phyloP scores from a whole-genome alignment of 1,140 invertebrate genomes.

The Pachypeltis micranthus region DNA sequence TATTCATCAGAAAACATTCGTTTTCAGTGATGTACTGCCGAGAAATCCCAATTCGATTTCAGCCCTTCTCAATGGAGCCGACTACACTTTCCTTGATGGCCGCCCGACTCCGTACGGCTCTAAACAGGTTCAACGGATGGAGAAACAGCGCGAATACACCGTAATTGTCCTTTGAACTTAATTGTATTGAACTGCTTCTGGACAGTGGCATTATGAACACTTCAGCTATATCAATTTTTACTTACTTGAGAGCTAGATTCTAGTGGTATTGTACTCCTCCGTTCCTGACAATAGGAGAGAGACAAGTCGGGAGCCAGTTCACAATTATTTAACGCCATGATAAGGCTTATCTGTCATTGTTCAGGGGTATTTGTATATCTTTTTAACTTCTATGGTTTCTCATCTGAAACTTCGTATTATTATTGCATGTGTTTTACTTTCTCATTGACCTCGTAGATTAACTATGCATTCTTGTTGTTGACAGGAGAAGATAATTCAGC shows the following conservation, averaged over 20 bases:
- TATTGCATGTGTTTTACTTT: no score
- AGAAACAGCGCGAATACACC: conserved; percentile 22
- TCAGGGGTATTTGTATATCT: no score
- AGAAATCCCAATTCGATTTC: conserved; percentile 2
- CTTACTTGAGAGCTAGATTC: no score
- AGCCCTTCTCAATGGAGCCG: conserved; percentile 18
- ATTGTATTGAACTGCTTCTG: not conserved
- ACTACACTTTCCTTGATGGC: conserved; percentile 24
- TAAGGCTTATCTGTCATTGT: no score
- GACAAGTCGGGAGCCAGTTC: no score
- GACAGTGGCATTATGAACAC: not conserved
- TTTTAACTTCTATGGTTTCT: no score
- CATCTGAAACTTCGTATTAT: no score
- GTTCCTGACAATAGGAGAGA: no score
- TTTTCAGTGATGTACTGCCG: not conserved
- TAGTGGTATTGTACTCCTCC: no score
- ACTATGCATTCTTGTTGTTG: not conserved
- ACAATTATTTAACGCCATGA: no score
- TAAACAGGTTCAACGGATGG: conserved; percentile 18
- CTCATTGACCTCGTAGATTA: no score
- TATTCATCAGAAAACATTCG: not conserved
- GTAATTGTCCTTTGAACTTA: no score
- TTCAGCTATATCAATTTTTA: not conserved
- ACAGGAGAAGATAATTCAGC: conserved; percentile 11
- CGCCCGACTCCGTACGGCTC: conserved; percentile 25